These are phyloP conservation scores for Dicrurus megarhynchus DNA, from an alignment of 2,113 vertebrate species.

Conservation along the genomic window DNA sequence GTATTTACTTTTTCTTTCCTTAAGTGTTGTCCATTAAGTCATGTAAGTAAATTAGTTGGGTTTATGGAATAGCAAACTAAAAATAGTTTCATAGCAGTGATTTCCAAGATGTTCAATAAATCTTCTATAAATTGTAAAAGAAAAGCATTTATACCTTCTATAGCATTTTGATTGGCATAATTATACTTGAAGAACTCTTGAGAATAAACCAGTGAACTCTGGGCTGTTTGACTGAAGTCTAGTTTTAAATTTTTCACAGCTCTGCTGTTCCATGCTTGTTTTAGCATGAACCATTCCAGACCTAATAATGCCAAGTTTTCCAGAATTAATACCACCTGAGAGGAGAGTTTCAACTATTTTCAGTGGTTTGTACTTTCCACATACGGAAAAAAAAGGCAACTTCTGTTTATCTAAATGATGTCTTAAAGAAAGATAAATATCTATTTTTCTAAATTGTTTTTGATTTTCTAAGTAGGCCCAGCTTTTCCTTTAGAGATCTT, in stretches of 20 bases:
- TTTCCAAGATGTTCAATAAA: neutral
- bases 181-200: neutral
- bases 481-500: neutral
- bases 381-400: neutral
- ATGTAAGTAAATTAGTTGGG: neutral
- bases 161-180: neutral
- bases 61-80: neutral
- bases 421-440: neutral
- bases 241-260: neutral
- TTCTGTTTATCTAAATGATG: neutral
- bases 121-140: neutral
- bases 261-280: neutral
- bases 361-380: neutral
- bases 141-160: neutral
- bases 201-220: neutral
- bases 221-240: neutral
- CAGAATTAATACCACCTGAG: neutral
- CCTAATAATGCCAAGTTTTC: neutral
- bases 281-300: neutral
- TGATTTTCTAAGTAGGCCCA: neutral
- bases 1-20: neutral
- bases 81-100: neutral
- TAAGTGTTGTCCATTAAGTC: neutral
- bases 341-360: neutral
- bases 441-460: neutral